These are phyloP conservation scores for Tragelaphus strepsiceros DNA, from an alignment of 2,113 vertebrate genomes.

Conservation along the genomic window DNA sequence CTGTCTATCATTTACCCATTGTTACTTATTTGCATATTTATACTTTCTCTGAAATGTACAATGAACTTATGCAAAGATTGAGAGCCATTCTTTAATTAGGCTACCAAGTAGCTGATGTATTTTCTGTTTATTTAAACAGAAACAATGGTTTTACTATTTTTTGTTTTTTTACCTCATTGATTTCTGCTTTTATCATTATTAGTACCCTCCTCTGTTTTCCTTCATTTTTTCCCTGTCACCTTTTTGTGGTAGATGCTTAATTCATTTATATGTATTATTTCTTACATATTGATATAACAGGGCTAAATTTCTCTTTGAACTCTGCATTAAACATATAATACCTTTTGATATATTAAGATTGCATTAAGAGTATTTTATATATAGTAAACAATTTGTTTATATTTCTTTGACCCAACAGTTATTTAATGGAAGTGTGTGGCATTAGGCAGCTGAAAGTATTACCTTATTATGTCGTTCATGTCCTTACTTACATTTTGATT, in stretches of 20 bases:
- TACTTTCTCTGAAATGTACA: neutral
- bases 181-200: neutral
- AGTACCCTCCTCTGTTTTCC: neutral
- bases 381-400: neutral
- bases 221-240: neutral
- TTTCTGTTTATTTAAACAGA: neutral
- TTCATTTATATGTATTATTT: neutral
- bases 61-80: neutral
- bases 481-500: neutral
- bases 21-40: neutral
- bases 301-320: neutral
- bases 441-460: neutral
- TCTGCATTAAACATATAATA: neutral
- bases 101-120: neutral
- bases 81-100: neutral
- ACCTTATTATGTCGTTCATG: neutral
- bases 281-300: neutral
- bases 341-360: neutral
- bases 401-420: neutral
- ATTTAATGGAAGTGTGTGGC: neutral
- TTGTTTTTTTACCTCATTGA: neutral
- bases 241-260: neutral
- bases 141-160: neutral
- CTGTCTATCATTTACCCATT: neutral
- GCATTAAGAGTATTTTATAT: neutral